Evolutionary conservation across 2,797 vertebrate genomes (phyloP), one percentile per base, ranked within the genome.

Genomic region (Falco naumanni): DNA sequence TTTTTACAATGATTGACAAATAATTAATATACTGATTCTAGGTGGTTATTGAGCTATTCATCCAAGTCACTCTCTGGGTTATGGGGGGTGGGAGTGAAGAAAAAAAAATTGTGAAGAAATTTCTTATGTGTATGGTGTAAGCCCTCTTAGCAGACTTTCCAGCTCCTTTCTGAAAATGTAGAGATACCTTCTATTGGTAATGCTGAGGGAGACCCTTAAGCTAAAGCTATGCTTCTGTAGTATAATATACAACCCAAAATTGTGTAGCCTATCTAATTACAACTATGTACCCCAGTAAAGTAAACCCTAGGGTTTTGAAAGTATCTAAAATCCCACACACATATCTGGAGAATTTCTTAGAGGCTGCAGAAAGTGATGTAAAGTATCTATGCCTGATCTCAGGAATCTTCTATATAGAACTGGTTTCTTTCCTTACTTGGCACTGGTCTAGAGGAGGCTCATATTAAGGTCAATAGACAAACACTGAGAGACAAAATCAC

Each of bases 21-120:
- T 21, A 43, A 51, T 57, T 43, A 68, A 8, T 53, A 28, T 16
- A 53, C 8, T 3, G 3, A 39, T n/a, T 82, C 26, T 13, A 66
- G 25, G 0, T 79, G 20, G 17, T 43, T 61, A 48, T 51, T 71
- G 57, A 93, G n/a, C 4, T 56, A 39, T 77, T 80, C 3, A 60
- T 66, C 19, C 18, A 75, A 64, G 33, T 41, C 19, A 48, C 3
- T 18, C 12, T 13, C 19, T 87, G 57, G 5, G 16, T 50, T 50
- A 77, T 7, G 21, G 3, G 9, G 3, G 2, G 4, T 3, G 4
- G 2, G 3, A 11, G 2, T 8, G 6, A 79, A 33, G 8, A 17
- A 63, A 69, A 84, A 69, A 20, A 64, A 43, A 28, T 11, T 22
- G 9, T 37, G 7, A 45, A 22, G 11, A 34, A 20, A 76, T 82